Evolutionary conservation across 2,888 invertebrate species (phyloP), one percentile per base, ranked within the genome.

Genomic region (Poecilobothrus nobilitatus): DNA sequence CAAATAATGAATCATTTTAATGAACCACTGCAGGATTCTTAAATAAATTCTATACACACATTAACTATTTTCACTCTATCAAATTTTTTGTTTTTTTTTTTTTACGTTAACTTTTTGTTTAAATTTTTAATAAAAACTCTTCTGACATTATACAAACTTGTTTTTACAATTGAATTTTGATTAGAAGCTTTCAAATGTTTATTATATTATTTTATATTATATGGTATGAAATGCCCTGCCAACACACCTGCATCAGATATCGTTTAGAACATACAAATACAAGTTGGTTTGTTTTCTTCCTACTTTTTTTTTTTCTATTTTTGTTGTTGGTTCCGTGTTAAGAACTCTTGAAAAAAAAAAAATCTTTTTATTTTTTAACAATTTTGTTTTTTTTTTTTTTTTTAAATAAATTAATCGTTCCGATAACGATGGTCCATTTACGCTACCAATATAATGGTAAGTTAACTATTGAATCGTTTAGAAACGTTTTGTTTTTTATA

Each of bases 341-440:
- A 53, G n/a, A 53, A 18, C n/a, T n/a, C n/a, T 18, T 53, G n/a
- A 1, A 53, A 18, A 53, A 53, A 53, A 18, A n/a, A n/a, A n/a
- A n/a, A n/a, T n/a, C n/a, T n/a, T n/a, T n/a, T n/a, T n/a, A 53
- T 53, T 53, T 53, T 18, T 53, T 53, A 27, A 27, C 27, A 27
- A 5, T 37, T 37, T 53, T 53, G 7, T 53, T 53, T 53, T 53
- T n/a, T 18, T 8, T 18, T 6, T 53, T 53, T 18, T 53, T 18
- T 53, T 6, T 53, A 53, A 53, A 53, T 53, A 53, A 53, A 53
- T 53, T 53, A 53, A 53, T 53, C 53, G 53, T 53, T 53, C 53
- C n/a, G 53, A 53, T 53, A 53, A 53, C 53, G 53, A 53, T 53
- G 53, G 53, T 53, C 53, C 53, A 53, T 53, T 53, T 53, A 53